Base-by-base conservation (phyloP, 2,888 invertebrate genomes). In the Leucozona laternaria region DNA sequence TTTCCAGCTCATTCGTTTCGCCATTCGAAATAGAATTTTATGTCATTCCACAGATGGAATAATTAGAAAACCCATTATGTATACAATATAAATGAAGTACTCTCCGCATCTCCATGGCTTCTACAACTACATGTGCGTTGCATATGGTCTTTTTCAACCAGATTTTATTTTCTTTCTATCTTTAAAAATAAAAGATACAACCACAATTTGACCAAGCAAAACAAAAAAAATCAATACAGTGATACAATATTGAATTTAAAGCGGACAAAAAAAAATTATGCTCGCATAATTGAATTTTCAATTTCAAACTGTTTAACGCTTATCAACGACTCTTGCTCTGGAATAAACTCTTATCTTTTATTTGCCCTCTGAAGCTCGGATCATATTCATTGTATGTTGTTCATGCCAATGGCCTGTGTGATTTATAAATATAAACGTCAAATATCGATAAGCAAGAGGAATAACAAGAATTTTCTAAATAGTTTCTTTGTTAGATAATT, bases 21-120 rank as follows among this genome's bases (percentile, higher is more conserved):
- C 55, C 25, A 60, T 45, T 55, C 11, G 28, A 85, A 80, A 77
- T 80, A 85, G 84, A 85, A 76, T 57, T 80, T 71, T 68, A 80
- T 77, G 68, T 77, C 76, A 80, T 72, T 80, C 55, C 37, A 62
- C 55, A n/a, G 66, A 60, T 50, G 64, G 60, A 58, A 11, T 28
- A 57, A 64, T 50, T 57, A 62, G 72, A 71, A 62, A 76, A 66
- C 37, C 66, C 71, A 70, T 79, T 76, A 70, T 48, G 20, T 31
- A 31, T 5, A 5, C n/a, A n/a, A n/a, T 1, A 5, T 28, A 28
- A 40, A 43, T 68, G 55, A 48, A 28, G 48, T 37, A 58, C 60
- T 60, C 60, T 60, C 22, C 40, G 17, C 22, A 20, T 45, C 6
- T 0, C 10, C 43, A 1, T 6, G n/a, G n/a, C n/a, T n/a, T n/a